Percentiles rank a stretch among this genome's conserved stretches.
Evolutionary conservation across 35 echinoderm and acorn worm genomes (phyloP).

Genomic region (Diadema setosum): DNA sequence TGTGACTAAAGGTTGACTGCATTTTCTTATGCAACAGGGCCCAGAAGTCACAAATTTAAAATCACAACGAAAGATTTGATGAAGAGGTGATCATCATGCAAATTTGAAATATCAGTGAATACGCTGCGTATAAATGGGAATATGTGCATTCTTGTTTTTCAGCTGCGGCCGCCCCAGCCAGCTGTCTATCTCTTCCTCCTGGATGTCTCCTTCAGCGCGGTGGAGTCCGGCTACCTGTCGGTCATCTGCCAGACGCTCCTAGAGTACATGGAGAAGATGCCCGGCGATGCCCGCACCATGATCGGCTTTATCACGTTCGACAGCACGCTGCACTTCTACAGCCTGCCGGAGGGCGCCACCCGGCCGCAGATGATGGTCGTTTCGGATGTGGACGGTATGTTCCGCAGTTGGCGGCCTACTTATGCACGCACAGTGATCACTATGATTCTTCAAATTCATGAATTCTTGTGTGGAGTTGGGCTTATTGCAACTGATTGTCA

Average conservation of each 20-base stretch:
- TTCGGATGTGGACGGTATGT: slow-evolving; percentile 90
- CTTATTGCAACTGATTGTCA: no score
- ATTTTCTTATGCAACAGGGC: no score
- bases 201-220: slow-evolving; percentile 91
- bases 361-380: slow-evolving; percentile 95
- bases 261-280: slow-evolving; percentile 77
- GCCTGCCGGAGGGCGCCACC: slow-evolving; percentile 76
- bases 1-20: no score
- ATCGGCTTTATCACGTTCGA: slow-evolving; percentile 92
- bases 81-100: no score
- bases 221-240: slow-evolving; percentile 90
- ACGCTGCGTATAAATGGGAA: no score
- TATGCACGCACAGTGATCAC: no score
- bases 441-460: no score
- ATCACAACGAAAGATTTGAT: no score
- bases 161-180: slow-evolving; percentile 96
- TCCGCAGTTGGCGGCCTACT: no score
- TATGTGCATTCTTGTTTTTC: not conserved
- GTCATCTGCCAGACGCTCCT: slow-evolving; percentile 82
- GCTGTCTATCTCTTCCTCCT: slow-evolving; percentile 93
- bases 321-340: slow-evolving; percentile 97
- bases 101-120: no score
- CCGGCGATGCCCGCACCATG: slow-evolving; percentile 87
- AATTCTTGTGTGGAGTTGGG: no score
- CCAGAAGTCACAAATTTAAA: no score